Base-by-base conservation (phyloP, 2,113 vertebrate species). In the Mirza zaza region DNA sequence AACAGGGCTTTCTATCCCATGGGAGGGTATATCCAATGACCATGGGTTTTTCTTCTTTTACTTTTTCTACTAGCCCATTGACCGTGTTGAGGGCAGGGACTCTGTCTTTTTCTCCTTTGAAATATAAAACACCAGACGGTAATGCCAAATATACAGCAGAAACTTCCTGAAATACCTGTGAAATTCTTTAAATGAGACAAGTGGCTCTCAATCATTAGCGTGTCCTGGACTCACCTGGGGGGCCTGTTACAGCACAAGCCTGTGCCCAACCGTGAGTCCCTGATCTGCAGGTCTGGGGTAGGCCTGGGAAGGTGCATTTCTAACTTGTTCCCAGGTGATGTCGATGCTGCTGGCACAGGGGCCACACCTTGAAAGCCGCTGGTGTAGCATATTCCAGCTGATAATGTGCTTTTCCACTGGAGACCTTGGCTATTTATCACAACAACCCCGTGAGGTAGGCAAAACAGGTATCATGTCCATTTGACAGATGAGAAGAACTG, bases 381-480 rank as follows among this genome's bases (percentile, higher is more conserved):
- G 65, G 32, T 1, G 17, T 0, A 18, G 25, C 0, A 14, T 9
- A 6, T 3, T 4, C 17, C 10, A 32, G 7, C 4, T 23, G 21
- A 52, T 4, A 12, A 23, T 5, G 7, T 9, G 23, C 27, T 25
- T 80, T 75, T 21, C 87, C 57, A 6, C 18, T 2, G 20, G 52
- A 57, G 17, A 15, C 36, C 93, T 77, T 8, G 3, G 50, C 6
- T 14, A 11, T 2, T 77, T 50, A 48, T 45, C 76, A 57, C 11
- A 9, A 15, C 34, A 9, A 45, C 14, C 27, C 57, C 8, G 8
- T 6, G 71, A 65, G 57, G 3, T 4, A 2, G 12, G 36, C n/a
- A 6, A 67, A 42, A 36, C 84, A 42, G 25, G 79, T 32, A 13
- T 18, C 32, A 2, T 3, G 39, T 12, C 52, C 32, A 20, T 10